phyloP scores from a whole-genome alignment of 2,113 vertebrate genomes.

The western clawed frog (Xenopus tropicalis) region DNA sequence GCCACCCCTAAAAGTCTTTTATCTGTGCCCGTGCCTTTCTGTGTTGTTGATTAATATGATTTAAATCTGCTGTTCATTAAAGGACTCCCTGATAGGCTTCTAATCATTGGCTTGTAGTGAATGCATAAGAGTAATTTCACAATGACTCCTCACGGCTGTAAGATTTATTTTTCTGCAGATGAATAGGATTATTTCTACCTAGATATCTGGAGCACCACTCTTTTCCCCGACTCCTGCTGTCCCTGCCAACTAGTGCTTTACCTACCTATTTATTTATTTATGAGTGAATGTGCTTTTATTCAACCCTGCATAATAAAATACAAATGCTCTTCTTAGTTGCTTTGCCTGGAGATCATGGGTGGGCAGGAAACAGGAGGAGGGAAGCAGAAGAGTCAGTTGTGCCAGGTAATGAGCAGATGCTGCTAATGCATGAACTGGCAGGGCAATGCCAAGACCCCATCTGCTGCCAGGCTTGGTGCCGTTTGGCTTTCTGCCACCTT shows the following conservation, averaged over 20 bases:
- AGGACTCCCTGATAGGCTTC: neutral
- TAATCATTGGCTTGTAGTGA: neutral
- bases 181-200: neutral
- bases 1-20: neutral
- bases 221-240: neutral
- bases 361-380: slow-evolving; percentile 34
- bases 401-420: slow-evolving; percentile 79
- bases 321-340: slow-evolving; percentile 24
- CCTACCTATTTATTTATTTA: slow-evolving; percentile 9
- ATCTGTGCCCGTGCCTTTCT: neutral
- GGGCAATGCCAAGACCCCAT: slow-evolving; percentile 77
- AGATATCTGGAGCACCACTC: neutral
- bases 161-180: neutral
- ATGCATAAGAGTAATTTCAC: neutral
- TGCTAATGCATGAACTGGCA: slow-evolving; percentile 75
- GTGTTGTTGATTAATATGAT: neutral
- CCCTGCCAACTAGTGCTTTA: slow-evolving; percentile 1
- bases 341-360: slow-evolving; percentile 35
- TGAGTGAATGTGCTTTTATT: slow-evolving; percentile 28
- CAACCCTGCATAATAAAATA: slow-evolving; percentile 29
- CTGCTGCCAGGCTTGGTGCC: slow-evolving; percentile 72
- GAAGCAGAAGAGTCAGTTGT: slow-evolving; percentile 23
- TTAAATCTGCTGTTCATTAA: neutral
- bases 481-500: slow-evolving; percentile 68
- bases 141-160: neutral